A percentile compares a stretch with the other conserved stretches of the same genome.
Conservation (phyloP, 2,888 invertebrate genomes). For the Drosophila dives region DNA sequence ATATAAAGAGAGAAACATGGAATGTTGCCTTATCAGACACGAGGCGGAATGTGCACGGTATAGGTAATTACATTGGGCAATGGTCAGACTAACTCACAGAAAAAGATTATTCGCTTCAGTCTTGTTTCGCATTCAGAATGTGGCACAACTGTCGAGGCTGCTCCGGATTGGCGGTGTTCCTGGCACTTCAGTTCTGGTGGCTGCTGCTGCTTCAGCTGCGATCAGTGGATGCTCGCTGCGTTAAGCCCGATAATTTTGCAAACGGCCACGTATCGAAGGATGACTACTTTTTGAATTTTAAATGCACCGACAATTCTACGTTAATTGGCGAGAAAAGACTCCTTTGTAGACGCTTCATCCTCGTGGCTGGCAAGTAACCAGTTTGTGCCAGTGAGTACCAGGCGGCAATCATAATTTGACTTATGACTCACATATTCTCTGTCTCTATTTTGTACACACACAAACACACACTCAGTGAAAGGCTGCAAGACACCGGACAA, state of each 20-base stretch:
- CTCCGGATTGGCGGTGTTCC: not conserved
- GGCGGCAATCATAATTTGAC: not conserved
- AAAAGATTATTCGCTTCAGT: constrained; percentile 23
- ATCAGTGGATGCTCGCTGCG: constrained; percentile 29
- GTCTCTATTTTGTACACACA: not conserved
- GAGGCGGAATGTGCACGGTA: not conserved
- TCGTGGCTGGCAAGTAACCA: constrained; percentile 48
- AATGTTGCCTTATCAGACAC: not conserved
- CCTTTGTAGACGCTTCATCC: constrained; percentile 29
- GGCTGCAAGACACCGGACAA: constrained; percentile 86
- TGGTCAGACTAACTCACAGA: not conserved
- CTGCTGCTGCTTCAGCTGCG: not conserved
- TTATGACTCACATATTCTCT: constrained; percentile 16
- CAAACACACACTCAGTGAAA: constrained; percentile 84
- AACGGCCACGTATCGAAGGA: constrained; percentile 43
- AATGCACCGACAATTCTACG: not conserved
- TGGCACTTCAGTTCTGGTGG: not conserved
- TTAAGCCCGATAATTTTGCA: constrained; percentile 4
- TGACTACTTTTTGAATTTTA: too few relatives aligned
- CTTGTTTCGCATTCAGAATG: constrained; percentile 42
- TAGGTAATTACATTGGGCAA: not conserved
- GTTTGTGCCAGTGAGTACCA: constrained; percentile 65
- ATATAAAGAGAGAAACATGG: not conserved
- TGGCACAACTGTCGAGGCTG: constrained; percentile 7
- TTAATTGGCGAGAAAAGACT: constrained; percentile 25